A percentile compares a stretch with the other conserved stretches of the same genome.
These are phyloP conservation scores for Drosophila sechellia DNA, from an alignment of 1,140 invertebrate genomes.

Conservation along the genomic window DNA sequence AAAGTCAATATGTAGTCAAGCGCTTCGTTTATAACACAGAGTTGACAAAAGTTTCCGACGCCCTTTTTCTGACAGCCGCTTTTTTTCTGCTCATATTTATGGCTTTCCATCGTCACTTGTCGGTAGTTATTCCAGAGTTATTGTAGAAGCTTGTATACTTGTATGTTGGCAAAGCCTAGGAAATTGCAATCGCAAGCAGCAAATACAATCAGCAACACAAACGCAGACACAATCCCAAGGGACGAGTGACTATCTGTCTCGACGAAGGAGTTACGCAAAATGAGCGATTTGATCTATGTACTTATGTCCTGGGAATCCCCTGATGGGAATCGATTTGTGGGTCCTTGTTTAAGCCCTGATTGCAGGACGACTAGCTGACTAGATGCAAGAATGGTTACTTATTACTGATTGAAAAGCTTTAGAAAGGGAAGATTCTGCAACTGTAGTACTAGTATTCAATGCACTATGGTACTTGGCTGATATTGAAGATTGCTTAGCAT, in stretches of 20 bases:
- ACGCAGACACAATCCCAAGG: conserved; percentile 34
- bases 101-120: conserved; percentile 65
- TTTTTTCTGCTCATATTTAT: conserved; percentile 60
- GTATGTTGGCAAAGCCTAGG: conserved; percentile 44
- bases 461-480: neutral
- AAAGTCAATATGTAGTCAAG: conserved; percentile 74
- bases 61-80: conserved; percentile 22
- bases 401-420: conserved; percentile 19
- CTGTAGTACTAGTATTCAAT: neutral
- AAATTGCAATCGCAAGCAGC: conserved; percentile 69
- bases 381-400: conserved; percentile 19
- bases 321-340: conserved; percentile 44
- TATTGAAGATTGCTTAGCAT: no score
- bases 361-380: conserved; percentile 2
- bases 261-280: conserved; percentile 26
- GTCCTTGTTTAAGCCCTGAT: conserved; percentile 21
- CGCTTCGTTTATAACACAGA: conserved; percentile 72
- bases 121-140: conserved; percentile 53
- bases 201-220: conserved; percentile 66
- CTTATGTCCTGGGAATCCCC: conserved; percentile 14
- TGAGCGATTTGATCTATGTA: conserved; percentile 41
- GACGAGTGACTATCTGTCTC: conserved; percentile 12
- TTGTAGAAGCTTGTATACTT: conserved; percentile 17
- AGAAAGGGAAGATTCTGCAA: no score
- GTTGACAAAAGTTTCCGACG: conserved; percentile 68